These are phyloP conservation scores for Zapus hudsonius DNA, from an alignment of 2,113 vertebrate species.

Conservation along the genomic window DNA sequence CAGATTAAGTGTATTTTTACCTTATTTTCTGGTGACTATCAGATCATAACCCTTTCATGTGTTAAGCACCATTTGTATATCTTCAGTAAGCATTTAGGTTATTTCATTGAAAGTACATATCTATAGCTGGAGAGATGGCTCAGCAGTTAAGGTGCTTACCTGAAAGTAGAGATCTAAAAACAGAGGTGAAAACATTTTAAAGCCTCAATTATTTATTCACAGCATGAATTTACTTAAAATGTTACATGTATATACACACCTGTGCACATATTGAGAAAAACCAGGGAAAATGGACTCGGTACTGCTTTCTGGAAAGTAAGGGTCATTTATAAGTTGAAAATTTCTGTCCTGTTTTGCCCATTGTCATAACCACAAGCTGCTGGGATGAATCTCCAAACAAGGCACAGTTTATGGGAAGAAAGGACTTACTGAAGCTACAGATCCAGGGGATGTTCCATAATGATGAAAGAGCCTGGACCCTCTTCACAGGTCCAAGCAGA, in stretches of 20 bases:
- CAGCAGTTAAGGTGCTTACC: not conserved
- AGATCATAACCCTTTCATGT: not conserved
- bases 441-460: too few relatives aligned
- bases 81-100: not conserved
- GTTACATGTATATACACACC: not conserved
- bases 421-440: too few relatives aligned
- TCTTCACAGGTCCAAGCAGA: too few relatives aligned
- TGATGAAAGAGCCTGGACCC: too few relatives aligned
- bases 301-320: not conserved
- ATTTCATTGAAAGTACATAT: slow-evolving; percentile 14
- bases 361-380: too few relatives aligned
- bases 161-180: not conserved
- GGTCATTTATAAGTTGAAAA: not conserved
- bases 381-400: too few relatives aligned
- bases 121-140: too few relatives aligned
- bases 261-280: not conserved
- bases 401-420: too few relatives aligned
- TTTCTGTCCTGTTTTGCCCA: not conserved
- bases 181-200: not conserved
- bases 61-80: not conserved
- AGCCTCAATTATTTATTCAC: not conserved
- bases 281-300: not conserved
- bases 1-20: not conserved
- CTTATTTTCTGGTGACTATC: not conserved
- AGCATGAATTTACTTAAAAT: not conserved